Base-by-base conservation (phyloP, 2,888 invertebrate species). In the Papilio gigon region DNA sequence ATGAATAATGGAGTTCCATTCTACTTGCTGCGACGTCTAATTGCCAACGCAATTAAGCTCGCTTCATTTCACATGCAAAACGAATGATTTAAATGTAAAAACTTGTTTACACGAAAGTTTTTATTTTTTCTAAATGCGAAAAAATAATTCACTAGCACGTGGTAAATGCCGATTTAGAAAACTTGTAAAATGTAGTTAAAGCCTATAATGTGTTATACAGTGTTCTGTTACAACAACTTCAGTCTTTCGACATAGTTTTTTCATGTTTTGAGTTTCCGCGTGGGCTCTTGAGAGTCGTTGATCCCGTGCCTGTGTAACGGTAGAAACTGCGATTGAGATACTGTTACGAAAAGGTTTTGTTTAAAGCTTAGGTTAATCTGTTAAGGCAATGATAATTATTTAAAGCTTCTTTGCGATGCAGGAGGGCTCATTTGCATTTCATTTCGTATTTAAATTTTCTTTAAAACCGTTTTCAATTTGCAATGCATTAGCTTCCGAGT, bases 361-460 rank as follows among this genome's bases (percentile, higher is more conserved):
- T 56, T 56, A 17, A 30, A 30, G 53, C 30, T 56, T 30, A 27
- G 17, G 53, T 56, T 17, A 56, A 56, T 56, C 53, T 56, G 30
- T 56, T 50, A 27, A 50, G 27, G 25, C n/a, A 56, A 56, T 56
- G 27, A 30, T 56, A 56, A 56, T 56, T 40, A 37, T 60, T 60
- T 14, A 60, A 60, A 60, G 14, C 60, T 35, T 8, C 25, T 33
- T 30, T 30, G 44, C 11, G 33, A 47, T 62, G 62, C 62, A 47
- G 22, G 30, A 30, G 44, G n/a, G 47, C 47, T 44, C 30, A 62
- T 62, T 62, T 62, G 62, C 44, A 62, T 62, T 44, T 47, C 62
- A 62, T 62, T 62, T 62, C 1, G 62, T 47, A 62, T 62, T 62
- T 30, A 62, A 47, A 62, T 62, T 62, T 62, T 62, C 62, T 47